Percentiles rank a stretch among this genome's conserved stretches.
Conservation (phyloP, 2,113 vertebrate genomes). For the Eupsittula cactorum region DNA sequence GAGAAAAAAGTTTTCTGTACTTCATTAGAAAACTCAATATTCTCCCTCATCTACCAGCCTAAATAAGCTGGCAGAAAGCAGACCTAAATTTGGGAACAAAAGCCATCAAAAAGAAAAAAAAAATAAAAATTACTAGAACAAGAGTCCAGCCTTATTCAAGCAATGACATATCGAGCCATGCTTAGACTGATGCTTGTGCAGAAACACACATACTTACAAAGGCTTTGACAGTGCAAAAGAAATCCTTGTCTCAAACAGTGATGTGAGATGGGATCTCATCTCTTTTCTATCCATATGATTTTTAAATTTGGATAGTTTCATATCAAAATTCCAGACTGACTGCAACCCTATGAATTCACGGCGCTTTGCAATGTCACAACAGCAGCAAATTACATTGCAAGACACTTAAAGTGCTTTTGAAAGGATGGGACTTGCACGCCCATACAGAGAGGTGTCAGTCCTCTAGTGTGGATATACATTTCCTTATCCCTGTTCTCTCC, state of each 20-base stretch:
- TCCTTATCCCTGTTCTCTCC: background rate
- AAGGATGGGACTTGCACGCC: background rate
- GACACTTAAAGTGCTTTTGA: background rate
- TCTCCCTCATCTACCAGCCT: background rate
- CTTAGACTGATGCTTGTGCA: background rate
- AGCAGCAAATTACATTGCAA: background rate
- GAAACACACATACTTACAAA: background rate
- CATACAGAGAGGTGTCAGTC: background rate
- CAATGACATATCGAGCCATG: rapidly evolving
- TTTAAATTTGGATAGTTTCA: background rate
- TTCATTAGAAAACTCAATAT: background rate
- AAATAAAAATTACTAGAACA: background rate
- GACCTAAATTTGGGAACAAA: background rate
- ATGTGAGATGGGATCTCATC: background rate
- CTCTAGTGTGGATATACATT: background rate
- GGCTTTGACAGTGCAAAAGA: background rate
- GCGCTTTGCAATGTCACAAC: background rate
- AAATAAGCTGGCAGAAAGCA: background rate
- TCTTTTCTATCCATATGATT: background rate
- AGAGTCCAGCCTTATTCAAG: background rate
- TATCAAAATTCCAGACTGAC: background rate
- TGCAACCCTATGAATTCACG: background rate
- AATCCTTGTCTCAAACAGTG: background rate
- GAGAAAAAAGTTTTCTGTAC: background rate
- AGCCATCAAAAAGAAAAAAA: background rate